Conservation (phyloP, 1,140 invertebrate species). For the Caenorhabditis tropicalis region DNA sequence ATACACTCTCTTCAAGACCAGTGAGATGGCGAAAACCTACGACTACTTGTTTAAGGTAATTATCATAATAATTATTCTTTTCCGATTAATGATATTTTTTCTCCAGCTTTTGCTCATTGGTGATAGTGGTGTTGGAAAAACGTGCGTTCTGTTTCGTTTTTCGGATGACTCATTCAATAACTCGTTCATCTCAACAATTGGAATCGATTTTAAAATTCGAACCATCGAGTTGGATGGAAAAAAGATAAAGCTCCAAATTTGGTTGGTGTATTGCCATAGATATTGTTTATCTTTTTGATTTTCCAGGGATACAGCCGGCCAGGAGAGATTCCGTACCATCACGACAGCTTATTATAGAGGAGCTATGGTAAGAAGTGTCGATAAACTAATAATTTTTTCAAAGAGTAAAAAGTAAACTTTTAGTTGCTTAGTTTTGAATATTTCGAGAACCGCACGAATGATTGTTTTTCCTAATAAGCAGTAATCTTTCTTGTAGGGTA, state of each 20-base stretch:
- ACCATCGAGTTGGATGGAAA: constrained; percentile 97
- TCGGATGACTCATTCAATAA: constrained; percentile 99
- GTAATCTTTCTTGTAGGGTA: too few species aligned
- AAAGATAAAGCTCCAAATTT: constrained; percentile 90
- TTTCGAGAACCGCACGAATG: too few species aligned
- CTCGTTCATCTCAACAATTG: constrained; percentile 97
- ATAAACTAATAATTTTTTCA: too few species aligned
- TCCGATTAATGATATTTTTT: constrained; percentile 82
- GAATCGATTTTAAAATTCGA: constrained; percentile 99
- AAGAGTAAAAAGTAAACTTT: too few species aligned
- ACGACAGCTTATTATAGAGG: constrained; percentile 99
- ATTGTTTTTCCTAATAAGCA: too few species aligned
- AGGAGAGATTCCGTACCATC: constrained; percentile 97
- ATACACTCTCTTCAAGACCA: neutral
- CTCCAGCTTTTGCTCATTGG: constrained; percentile 92
- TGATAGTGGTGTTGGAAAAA: constrained; percentile 98
- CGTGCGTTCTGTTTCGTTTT: constrained; percentile 97
- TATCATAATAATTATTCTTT: neutral
- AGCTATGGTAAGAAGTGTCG: constrained; percentile 84
- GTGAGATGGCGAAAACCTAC: constrained; percentile 51
- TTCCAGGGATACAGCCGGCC: constrained; percentile 99
- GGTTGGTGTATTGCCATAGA: constrained; percentile 74
- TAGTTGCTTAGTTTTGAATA: too few species aligned
- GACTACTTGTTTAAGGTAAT: constrained; percentile 55
- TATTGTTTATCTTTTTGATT: too few species aligned